Evolutionary conservation across 35 echinoderm and acorn worm species (phyloP).

Genomic region (Patiria miniata): DNA sequence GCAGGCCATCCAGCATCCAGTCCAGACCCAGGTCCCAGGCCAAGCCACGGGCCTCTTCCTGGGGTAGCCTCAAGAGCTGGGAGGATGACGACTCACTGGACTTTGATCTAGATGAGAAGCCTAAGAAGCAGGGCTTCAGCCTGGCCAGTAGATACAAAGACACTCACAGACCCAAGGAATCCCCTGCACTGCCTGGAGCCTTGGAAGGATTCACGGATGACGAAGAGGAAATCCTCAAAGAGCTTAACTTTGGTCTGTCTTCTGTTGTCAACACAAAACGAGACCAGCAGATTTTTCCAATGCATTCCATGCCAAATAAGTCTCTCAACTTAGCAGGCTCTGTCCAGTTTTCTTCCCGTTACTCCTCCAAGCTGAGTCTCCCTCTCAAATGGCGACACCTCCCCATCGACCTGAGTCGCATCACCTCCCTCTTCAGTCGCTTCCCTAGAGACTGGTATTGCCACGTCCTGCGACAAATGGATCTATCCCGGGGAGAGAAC

Average conservation of each 20-base stretch:
- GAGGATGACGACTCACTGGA: conserved; percentile 74
- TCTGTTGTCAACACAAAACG: conserved; percentile 31
- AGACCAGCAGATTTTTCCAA: conserved; percentile 14
- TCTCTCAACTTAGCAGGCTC: conserved; percentile 73
- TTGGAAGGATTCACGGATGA: conserved; percentile 43
- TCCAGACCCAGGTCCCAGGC: conserved; percentile 55
- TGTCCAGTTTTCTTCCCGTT: conserved; percentile 79
- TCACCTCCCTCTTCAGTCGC: conserved; percentile 49
- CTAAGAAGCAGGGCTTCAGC: conserved; percentile 47
- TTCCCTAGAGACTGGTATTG: conserved; percentile 92
- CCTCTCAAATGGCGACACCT: conserved; percentile 98
- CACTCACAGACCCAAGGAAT: conserved; percentile 18
- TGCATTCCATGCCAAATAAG: conserved; percentile 34
- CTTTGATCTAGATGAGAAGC: conserved; percentile 53
- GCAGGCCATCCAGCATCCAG: conserved; percentile 53
- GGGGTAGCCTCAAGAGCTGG: conserved; percentile 85
- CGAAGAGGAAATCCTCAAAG: conserved; percentile 80
- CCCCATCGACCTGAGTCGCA: conserved; percentile 69
- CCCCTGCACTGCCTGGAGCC: conserved; percentile 37
- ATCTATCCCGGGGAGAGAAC: conserved; percentile 38
- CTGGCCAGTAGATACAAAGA: conserved; percentile 26
- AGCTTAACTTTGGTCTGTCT: conserved; percentile 84
- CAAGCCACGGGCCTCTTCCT: conserved; percentile 62
- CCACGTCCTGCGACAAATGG: conserved; percentile 72
- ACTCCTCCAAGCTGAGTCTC: conserved; percentile 94